Conservation (phyloP, 2,888 invertebrate genomes). For the Hypomecis punctinalis region DNA sequence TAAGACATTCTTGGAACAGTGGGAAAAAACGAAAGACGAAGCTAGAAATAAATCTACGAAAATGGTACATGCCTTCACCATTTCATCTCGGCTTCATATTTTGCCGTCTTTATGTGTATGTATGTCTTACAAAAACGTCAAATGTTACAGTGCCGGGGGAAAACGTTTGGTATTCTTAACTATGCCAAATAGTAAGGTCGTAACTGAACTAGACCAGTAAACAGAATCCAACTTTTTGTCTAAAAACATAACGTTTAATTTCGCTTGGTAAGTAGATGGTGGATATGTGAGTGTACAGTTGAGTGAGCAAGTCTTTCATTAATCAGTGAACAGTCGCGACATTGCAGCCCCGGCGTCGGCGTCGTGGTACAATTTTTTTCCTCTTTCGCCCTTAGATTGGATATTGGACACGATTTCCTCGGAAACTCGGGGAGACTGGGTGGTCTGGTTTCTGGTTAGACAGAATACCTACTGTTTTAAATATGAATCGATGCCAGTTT, state of each 20-base stretch:
- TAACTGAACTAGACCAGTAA: conserved; percentile 33
- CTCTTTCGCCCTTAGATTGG: conserved; percentile 81
- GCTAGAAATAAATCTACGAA: conserved; percentile 9
- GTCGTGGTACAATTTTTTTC: conserved; percentile 81
- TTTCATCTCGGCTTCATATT: conserved; percentile 68
- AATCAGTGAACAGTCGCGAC: conserved; percentile 83
- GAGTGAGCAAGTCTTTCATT: conserved; percentile 79
- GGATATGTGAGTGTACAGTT: conserved; percentile 65
- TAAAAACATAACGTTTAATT: conserved; percentile 23
- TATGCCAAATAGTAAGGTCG: conserved; percentile 34
- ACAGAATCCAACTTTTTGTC: conserved; percentile 33
- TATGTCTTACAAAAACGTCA: conserved; percentile 82
- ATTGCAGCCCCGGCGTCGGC: conserved; percentile 80
- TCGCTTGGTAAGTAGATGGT: conserved; percentile 24
- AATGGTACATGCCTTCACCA: conserved; percentile 35
- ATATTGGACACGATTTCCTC: conserved; percentile 83
- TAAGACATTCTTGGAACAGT: not conserved
- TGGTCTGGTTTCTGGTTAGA: conserved; percentile 56
- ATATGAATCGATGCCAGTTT: no score
- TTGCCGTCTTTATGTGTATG: conserved; percentile 76
- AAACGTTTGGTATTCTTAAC: conserved; percentile 81
- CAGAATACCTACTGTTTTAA: no score
- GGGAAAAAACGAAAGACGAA: not conserved
- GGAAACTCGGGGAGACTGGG: conserved; percentile 76
- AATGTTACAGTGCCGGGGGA: conserved; percentile 83